A percentile compares a stretch with the other conserved stretches of the same genome.
These are phyloP conservation scores for Oasisia sp. DNA, from an alignment of 2,888 invertebrate species.

Conservation along the genomic window DNA sequence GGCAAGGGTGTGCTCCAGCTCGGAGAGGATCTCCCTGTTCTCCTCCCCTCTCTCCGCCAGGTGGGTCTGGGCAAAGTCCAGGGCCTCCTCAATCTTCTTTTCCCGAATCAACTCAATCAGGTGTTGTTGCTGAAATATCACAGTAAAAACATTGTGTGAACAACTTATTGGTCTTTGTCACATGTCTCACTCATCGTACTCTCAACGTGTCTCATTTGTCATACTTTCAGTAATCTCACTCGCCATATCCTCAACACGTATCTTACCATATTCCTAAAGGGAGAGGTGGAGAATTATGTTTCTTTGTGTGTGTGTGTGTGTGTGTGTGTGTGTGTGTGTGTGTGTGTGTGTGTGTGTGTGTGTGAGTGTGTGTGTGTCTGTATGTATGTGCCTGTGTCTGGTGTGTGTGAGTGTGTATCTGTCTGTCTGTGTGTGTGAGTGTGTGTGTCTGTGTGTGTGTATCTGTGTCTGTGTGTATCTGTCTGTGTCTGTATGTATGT, in stretches of 20 bases:
- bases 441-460: too few species aligned
- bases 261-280: background rate
- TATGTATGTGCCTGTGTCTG: too few species aligned
- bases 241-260: background rate
- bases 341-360: too few species aligned
- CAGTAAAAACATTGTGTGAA: background rate
- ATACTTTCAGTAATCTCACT: background rate
- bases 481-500: too few species aligned
- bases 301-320: too few species aligned
- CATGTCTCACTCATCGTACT: background rate
- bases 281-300: too few species aligned
- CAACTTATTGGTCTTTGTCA: background rate
- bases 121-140: constrained; percentile 80
- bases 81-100: constrained; percentile 86
- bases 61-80: constrained; percentile 89
- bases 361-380: too few species aligned
- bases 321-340: too few species aligned
- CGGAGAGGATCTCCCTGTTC: constrained; percentile 73
- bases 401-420: too few species aligned
- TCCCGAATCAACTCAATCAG: constrained; percentile 87
- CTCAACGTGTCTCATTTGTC: background rate
- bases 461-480: too few species aligned
- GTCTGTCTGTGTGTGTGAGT: too few species aligned
- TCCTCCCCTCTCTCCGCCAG: constrained; percentile 88
- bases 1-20: constrained; percentile 92